A percentile compares a stretch with the other conserved stretches of the same genome.
phyloP scores from a whole-genome alignment of 2,888 invertebrate species.

The Eilema sororculum region DNA sequence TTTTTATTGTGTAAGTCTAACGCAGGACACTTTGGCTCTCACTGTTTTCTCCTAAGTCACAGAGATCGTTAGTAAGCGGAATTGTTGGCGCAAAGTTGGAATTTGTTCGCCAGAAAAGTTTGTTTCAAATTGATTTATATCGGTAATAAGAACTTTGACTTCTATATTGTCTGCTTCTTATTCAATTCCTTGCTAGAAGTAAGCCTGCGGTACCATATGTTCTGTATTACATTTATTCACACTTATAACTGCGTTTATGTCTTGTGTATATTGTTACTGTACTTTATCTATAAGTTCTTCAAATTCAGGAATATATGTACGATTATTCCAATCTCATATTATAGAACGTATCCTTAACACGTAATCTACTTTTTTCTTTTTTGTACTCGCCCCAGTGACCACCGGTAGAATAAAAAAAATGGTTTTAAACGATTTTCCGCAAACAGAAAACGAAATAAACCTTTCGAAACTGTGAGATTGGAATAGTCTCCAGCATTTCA shows the following conservation, averaged over 20 bases:
- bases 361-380: not conserved
- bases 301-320: not conserved
- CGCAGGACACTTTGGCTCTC: constrained; percentile 72
- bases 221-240: not conserved
- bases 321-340: not conserved
- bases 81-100: constrained; percentile 53
- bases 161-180: not conserved
- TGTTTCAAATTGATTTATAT: not conserved
- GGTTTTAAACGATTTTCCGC: too few relatives aligned
- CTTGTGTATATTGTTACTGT: constrained; percentile 7
- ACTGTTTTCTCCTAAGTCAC: constrained; percentile 48
- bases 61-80: constrained; percentile 43
- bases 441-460: not conserved
- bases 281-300: constrained; percentile 1
- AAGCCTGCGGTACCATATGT: not conserved
- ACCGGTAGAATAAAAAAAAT: too few relatives aligned
- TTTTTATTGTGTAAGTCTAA: constrained; percentile 80
- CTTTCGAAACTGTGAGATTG: not conserved
- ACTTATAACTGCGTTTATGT: not conserved
- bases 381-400: not conserved
- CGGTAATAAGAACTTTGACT: not conserved
- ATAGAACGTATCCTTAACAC: not conserved
- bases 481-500: not conserved
- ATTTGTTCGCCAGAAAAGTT: constrained; percentile 12
- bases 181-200: not conserved